Conservation (phyloP, 2,797 vertebrate species). For the Labeo calbasu region DNA sequence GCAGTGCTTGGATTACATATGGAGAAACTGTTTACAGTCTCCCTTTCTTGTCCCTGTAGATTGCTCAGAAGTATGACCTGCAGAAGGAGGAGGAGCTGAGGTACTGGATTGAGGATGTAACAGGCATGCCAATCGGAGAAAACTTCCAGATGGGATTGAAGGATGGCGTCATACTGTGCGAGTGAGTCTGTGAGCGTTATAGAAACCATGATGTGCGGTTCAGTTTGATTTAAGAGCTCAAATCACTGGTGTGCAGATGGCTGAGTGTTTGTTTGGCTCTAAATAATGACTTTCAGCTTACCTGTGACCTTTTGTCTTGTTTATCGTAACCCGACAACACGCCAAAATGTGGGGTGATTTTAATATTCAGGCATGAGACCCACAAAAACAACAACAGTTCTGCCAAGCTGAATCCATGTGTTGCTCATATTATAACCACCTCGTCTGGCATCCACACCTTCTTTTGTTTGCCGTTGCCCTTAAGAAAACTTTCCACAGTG, state of each 20-base stretch:
- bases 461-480: background rate
- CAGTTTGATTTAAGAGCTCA: background rate
- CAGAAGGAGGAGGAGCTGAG: conserved; percentile 87
- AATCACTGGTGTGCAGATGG: background rate
- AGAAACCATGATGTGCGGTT: conserved; percentile 4
- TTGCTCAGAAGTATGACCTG: conserved; percentile 86
- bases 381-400: background rate
- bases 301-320: conserved; percentile 14
- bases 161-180: conserved; percentile 87
- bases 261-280: conserved; percentile 6
- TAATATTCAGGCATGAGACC: background rate
- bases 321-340: background rate
- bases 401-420: background rate
- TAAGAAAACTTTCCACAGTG: background rate
- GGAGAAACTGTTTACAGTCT: background rate
- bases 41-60: conserved; percentile 69
- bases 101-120: conserved; percentile 88
- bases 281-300: conserved; percentile 1
- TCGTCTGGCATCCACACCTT: background rate
- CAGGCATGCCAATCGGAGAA: conserved; percentile 84
- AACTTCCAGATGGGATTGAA: conserved; percentile 86
- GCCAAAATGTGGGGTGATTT: background rate
- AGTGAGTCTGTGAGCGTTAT: conserved; percentile 73
- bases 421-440: background rate
- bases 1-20: conserved; percentile 8